phyloP scores from a whole-genome alignment of 2,113 vertebrate genomes.

The Origma solitaria region DNA sequence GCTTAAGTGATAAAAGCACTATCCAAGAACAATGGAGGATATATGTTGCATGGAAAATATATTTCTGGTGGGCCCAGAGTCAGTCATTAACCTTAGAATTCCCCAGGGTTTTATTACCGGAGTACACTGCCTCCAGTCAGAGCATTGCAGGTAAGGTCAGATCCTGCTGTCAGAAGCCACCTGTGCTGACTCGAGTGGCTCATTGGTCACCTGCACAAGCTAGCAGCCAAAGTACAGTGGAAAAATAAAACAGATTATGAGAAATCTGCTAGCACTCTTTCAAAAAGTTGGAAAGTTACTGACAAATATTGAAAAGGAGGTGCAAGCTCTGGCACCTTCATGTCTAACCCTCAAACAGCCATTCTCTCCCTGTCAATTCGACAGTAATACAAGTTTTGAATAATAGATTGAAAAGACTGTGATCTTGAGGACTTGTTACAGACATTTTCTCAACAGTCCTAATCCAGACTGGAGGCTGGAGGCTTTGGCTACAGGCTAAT shows the following conservation, averaged over 20 bases:
- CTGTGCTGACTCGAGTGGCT: not conserved
- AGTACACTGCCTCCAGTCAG: accelerated
- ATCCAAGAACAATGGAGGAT: not conserved
- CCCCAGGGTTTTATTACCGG: not conserved
- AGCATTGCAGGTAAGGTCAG: not conserved
- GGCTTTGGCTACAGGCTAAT: not conserved
- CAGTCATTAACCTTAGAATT: not conserved
- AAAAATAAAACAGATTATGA: not conserved
- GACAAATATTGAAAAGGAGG: not conserved
- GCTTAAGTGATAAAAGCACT: not conserved
- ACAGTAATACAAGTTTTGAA: not conserved
- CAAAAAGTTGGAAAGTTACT: not conserved
- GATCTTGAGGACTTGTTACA: not conserved
- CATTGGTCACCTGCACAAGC: not conserved
- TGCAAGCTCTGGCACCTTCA: not conserved
- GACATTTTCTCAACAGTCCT: not conserved
- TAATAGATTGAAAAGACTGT: not conserved
- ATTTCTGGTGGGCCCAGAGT: not conserved
- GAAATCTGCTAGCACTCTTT: not conserved
- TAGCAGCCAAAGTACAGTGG: not conserved
- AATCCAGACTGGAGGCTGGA: not conserved
- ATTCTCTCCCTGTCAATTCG: not conserved
- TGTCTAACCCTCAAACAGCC: not conserved
- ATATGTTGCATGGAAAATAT: not conserved
- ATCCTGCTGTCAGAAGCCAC: not conserved